phyloP scores from a whole-genome alignment of 1,140 invertebrate species.

The Lordiphosa stackelbergi region DNA sequence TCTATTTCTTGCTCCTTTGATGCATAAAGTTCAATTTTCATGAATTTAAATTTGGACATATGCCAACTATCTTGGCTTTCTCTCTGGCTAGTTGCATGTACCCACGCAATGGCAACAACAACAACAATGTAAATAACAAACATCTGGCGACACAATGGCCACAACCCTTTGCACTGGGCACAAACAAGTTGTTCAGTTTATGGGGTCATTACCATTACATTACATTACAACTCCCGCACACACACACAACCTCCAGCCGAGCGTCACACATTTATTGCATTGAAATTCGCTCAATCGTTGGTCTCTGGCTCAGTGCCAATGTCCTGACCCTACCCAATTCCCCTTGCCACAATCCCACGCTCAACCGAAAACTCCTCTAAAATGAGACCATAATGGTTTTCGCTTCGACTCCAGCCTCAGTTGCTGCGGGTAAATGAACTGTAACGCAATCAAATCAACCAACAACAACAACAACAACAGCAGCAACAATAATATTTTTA shows the following conservation, averaged over 20 bases:
- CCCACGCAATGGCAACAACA: constrained; percentile 17
- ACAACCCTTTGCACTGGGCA: constrained; percentile 62
- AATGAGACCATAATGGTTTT: constrained; percentile 53
- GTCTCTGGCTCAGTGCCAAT: constrained; percentile 60
- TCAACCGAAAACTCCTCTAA: constrained; percentile 35
- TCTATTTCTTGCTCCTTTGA: constrained; percentile 1
- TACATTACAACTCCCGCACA: constrained; percentile 47
- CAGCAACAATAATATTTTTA: constrained; percentile 51
- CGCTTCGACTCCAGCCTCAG: constrained; percentile 20
- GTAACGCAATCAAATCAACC: constrained; percentile 75
- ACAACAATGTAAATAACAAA: constrained; percentile 20
- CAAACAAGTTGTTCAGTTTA: constrained; percentile 74
- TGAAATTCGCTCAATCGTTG: constrained; percentile 73
- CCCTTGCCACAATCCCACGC: no score
- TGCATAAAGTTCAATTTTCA: constrained; percentile 7
- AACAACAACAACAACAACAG: constrained; percentile 23
- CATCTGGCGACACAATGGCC: constrained; percentile 57
- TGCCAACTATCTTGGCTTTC: constrained; percentile 10
- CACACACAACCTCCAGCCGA: constrained; percentile 38
- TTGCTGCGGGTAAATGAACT: constrained; percentile 68
- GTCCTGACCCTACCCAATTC: not conserved
- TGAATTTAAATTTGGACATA: constrained; percentile 11
- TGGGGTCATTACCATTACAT: constrained; percentile 74
- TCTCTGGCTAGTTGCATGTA: not conserved
- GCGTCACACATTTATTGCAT: constrained; percentile 66